Conservation (phyloP, 2,797 vertebrate species). For the Rhynchotus rufescens region DNA sequence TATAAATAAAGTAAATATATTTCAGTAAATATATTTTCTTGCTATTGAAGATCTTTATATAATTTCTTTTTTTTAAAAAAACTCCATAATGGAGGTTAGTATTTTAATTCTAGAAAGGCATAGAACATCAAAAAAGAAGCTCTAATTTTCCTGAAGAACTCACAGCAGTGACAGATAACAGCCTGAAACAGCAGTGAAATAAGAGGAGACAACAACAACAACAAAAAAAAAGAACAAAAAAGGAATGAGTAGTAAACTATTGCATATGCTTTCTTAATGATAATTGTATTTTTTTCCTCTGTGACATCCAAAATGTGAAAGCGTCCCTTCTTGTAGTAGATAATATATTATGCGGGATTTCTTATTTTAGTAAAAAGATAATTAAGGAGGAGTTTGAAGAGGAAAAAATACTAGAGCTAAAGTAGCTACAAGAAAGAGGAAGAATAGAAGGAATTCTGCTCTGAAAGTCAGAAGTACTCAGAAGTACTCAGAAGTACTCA, state of each 20-base stretch:
- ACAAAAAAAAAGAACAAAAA: background rate
- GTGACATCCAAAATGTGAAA: background rate
- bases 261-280: background rate
- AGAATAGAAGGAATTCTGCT: background rate
- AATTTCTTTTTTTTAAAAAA: background rate
- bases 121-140: background rate
- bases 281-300: background rate
- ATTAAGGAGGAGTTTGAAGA: background rate
- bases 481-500: too few species aligned
- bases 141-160: fast-evolving
- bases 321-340: background rate
- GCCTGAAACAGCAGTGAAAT: background rate
- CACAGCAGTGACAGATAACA: background rate
- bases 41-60: background rate
- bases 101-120: background rate
- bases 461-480: too few species aligned
- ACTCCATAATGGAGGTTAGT: fast-evolving
- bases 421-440: background rate
- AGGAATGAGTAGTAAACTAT: background rate
- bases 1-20: background rate
- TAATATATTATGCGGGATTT: background rate
- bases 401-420: background rate
- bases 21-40: background rate
- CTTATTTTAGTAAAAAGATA: background rate
- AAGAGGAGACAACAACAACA: background rate